Evolutionary conservation across 1,140 invertebrate genomes (phyloP).

Genomic region (Brachionus koreanus): DNA sequence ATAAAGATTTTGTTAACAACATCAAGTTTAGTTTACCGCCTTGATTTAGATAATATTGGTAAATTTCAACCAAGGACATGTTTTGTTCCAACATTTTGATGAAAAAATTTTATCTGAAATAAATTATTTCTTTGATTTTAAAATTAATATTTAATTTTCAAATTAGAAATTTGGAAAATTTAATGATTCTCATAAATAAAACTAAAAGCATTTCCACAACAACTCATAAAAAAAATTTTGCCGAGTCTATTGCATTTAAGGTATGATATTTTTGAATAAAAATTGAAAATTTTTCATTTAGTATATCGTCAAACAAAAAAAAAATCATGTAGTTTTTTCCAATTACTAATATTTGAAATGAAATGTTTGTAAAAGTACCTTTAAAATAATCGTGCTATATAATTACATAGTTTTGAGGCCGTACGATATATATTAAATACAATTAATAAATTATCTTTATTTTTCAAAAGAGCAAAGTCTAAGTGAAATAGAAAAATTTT

Average conservation of each 20-base stretch:
- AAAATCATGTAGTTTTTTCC: not conserved
- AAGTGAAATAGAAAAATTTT: not conserved
- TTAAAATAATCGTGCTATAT: not conserved
- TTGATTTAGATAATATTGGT: conserved; percentile 13
- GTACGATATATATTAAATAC: not conserved
- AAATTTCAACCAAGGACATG: not conserved
- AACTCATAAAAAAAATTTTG: not conserved
- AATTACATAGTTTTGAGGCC: not conserved
- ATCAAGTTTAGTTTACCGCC: not conserved
- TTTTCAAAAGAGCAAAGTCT: not conserved
- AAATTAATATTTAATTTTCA: not conserved
- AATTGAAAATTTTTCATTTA: not conserved
- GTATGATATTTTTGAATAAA: not conserved
- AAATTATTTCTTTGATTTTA: not conserved
- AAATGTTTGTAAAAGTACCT: not conserved
- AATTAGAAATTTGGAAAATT: not conserved
- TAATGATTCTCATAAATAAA: not conserved
- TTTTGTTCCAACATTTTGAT: not conserved
- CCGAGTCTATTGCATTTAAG: not conserved
- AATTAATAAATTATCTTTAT: not conserved
- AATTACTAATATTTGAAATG: not conserved
- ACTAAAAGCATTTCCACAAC: not conserved
- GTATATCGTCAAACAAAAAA: not conserved
- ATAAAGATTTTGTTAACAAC: not conserved
- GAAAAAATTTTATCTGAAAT: not conserved